Base-by-base conservation (phyloP, 2,113 vertebrate species). In the Xiphophorus maculatus region DNA sequence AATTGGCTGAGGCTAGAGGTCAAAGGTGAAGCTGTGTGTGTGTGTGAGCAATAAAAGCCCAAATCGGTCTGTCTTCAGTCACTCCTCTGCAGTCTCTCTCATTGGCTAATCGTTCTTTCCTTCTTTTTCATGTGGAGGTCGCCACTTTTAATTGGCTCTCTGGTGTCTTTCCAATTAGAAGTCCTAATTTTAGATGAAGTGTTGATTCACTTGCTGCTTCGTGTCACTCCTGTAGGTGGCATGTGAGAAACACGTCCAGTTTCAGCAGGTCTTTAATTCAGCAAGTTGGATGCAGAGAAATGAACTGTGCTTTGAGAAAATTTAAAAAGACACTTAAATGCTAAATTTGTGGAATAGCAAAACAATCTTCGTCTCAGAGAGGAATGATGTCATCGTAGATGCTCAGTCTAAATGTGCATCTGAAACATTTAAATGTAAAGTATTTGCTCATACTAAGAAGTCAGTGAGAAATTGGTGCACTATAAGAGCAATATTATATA, bases 1-100 rank as follows among this genome's bases (percentile, higher is more conserved):
- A 88, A 94, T 94, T 87, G 88, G 89, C 77, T 85, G 85, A 85
- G 85, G 86, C 88, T 83, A 64, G 75, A 89, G 90, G 85, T 89
- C 86, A 71, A 84, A 85, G 89, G 90, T 88, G 76, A 83, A 4
- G 42, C 48, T 69, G 12, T 60, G 28, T 82, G 71, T 68, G 74
- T 65, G 74, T 58, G 71, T 78, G 75, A 73, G 51, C 19, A 25
- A 58, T 68, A 64, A 77, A 44, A 76, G 76, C 69, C 71, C 48
- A 63, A 69, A 65, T 58, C 68, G 77, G 62, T 54, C 71, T 61
- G 64, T 72, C 73, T 27, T 72, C 66, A 28, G 65, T 76, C 74
- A 12, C 83, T 85, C 72, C 73, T 29, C 19, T 51, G 19, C 71
- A 28, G 79, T 73, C 68, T 1, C 71, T 82, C 84, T 69, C 71